Evolutionary conservation across 2,888 invertebrate species (phyloP), one percentile per base, ranked within the genome.

Genomic region (Apantesis nais): DNA sequence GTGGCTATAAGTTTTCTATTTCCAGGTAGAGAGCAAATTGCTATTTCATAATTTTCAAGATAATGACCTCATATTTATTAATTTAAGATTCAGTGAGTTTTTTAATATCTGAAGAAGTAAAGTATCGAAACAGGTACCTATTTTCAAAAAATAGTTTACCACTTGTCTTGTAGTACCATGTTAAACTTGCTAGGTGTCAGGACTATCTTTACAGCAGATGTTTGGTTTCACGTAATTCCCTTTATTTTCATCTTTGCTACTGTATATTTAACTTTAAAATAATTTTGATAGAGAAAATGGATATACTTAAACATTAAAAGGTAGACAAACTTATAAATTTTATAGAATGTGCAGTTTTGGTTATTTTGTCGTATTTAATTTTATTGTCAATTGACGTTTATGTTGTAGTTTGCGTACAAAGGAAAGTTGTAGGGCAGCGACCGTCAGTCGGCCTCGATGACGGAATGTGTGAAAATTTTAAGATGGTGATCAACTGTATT

Each of bases 391-490:
- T 41, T 70, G 73, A 73, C 73, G 62, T 69, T 69, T 69, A 37
- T 12, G 37, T 39, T 58, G 67, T 25, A 11, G 19, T 68, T 76
- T 87, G 88, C 89, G 87, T 90, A 58, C 72, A 86, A 67, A 52
- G 92, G 82, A 90, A 85, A 83, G 80, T 70, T 75, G 75, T 88
- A 90, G 93, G 93, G 93, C 92, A 93, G 92, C 94, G 93, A 93
- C 93, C 93, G 91, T 93, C 93, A 85, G 83, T 92, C 90, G 88
- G 91, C 92, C 92, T 89, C 93, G 93, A 94, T 94, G 94, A 94
- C 94, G 94, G 94, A 94, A 94, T 94, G 92, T 93, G 92, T 92
- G 89, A 93, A 94, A 93, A 91, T 88, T 89, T 91, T 92, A 93
- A 93, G 92, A 94, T 94, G 94, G 94, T 94, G 94, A 91, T 90